Evolutionary conservation across 2,113 vertebrate species (phyloP).

Genomic region (Bambusicola thoracicus): DNA sequence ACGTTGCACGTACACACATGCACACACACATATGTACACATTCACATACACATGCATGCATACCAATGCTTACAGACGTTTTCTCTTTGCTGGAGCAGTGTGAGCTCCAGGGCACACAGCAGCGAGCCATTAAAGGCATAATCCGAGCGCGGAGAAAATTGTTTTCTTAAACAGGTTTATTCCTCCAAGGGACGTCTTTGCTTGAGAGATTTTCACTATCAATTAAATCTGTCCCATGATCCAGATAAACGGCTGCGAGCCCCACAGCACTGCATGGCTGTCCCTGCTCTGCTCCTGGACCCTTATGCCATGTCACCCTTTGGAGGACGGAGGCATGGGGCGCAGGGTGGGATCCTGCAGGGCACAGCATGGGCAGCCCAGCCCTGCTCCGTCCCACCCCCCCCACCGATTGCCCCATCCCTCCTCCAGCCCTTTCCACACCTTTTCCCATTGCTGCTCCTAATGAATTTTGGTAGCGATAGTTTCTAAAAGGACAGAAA

Average conservation of each 20-base stretch:
- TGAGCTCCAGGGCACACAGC: background rate
- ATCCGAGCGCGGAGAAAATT: constrained; percentile 17
- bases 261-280: background rate
- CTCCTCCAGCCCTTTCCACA: background rate
- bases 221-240: constrained; percentile 43
- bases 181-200: constrained; percentile 58
- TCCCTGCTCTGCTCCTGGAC: rapidly evolving
- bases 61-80: too few species aligned
- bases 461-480: background rate
- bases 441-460: background rate
- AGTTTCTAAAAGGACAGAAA: constrained; percentile 44
- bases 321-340: rapidly evolving
- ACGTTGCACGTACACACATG: rapidly evolving
- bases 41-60: background rate
- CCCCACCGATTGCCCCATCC: background rate
- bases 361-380: rapidly evolving
- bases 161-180: constrained; percentile 61
- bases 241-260: background rate
- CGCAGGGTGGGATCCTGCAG: rapidly evolving
- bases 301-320: rapidly evolving
- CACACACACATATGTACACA: background rate
- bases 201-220: constrained; percentile 39
- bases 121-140: background rate
- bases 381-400: background rate
- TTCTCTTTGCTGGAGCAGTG: rapidly evolving